Evolutionary conservation across 2,888 invertebrate genomes (phyloP), one percentile per base, ranked within the genome.

Genomic region (Papilio protenor): DNA sequence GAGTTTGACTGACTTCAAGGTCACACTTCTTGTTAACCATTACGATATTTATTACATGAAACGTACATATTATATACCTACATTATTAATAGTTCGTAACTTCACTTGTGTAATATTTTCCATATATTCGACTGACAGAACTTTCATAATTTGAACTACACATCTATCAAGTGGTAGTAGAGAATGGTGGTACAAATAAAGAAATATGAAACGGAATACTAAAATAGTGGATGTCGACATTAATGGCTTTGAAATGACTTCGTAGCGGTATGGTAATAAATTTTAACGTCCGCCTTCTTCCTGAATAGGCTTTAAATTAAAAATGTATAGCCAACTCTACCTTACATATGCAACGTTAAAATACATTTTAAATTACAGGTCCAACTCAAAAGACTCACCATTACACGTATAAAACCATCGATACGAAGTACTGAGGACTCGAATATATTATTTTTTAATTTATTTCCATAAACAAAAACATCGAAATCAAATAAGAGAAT

Each of bases 1-100:
- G 82, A 82, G 80, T 83, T 82, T 80, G 79, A 82, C 80, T 78
- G 80, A 64, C 79, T 69, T 80, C 75, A 75, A 80, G 80, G 78
- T 76, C 77, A 75, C 64, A 27, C 75, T 71, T 72, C 76, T 71
- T 71, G 75, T 23, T 71, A 71, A 64, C 18, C 55, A n/a, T 69
- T 73, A 40, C 3, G 14, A 27, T 61, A 61, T 61, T 23, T 57
- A 77, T 73, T 59, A 69, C 27, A 76, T 40, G 33, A 72, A 52
- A 40, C n/a, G 10, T n/a, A 64, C n/a, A 40, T 64, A 61, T 40
- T 40, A 64, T 33, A 18, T 66, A 45, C 16, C 11, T 45, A 4
- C n/a, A 66, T 5, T 21, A 16, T 11, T 64, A 33, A 40, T 45
- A n/a, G 11, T 45, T 40, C 11, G 11, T 66, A 45, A 40, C 18